Evolutionary conservation across 2,888 invertebrate genomes (phyloP).

Genomic region (Elysia crispata): DNA sequence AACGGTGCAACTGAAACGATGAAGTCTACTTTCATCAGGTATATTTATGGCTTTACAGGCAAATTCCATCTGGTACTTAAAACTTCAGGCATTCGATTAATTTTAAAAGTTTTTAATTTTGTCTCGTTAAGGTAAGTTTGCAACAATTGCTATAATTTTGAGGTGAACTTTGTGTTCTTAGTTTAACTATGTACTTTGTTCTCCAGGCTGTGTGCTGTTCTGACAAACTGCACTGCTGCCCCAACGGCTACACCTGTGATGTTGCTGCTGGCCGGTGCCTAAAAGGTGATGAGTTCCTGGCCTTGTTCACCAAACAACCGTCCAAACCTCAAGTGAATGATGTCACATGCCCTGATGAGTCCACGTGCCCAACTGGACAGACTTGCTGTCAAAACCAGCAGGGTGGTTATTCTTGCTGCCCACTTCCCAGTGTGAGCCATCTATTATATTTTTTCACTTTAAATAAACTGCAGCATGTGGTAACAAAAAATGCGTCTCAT

Average conservation of each 20-base stretch:
- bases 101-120: too few species aligned
- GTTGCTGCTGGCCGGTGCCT: conserved; percentile 53
- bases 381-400: conserved; percentile 61
- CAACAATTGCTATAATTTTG: too few species aligned
- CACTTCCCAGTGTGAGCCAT: conserved; percentile 53
- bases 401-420: conserved; percentile 57
- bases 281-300: neutral
- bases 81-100: too few species aligned
- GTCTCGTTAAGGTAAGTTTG: too few species aligned
- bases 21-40: too few species aligned
- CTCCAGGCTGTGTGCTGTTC: conserved; percentile 72
- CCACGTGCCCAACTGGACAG: neutral
- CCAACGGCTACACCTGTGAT: conserved; percentile 59
- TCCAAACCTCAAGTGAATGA: neutral
- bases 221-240: conserved; percentile 71
- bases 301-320: conserved; percentile 23
- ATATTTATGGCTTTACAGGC: too few species aligned
- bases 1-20: too few species aligned
- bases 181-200: neutral
- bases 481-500: too few species aligned
- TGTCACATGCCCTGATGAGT: conserved; percentile 55
- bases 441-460: too few species aligned
- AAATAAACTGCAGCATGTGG: too few species aligned
- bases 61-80: too few species aligned
- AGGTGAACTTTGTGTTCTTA: too few species aligned